phyloP scores from a whole-genome alignment of 2,888 invertebrate species.

The Tachina grossa region DNA sequence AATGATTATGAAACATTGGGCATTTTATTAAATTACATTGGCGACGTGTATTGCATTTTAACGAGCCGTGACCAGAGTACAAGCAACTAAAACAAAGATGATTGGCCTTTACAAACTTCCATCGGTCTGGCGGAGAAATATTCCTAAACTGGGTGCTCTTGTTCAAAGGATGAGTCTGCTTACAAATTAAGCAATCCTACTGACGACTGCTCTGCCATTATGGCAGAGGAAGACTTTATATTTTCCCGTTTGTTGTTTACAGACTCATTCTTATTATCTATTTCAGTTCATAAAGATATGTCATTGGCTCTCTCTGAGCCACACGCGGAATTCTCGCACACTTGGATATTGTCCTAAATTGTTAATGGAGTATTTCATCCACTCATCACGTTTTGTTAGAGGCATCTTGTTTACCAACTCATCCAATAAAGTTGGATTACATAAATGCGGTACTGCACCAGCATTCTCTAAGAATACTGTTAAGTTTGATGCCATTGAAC shows the following conservation, averaged over 20 bases:
- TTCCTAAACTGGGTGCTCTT: too few species aligned
- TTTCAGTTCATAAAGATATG: conserved; percentile 18
- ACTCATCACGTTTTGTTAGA: conserved; percentile 42
- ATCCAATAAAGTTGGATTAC: conserved; percentile 54
- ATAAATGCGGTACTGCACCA: conserved; percentile 44
- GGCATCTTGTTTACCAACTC: conserved; percentile 44
- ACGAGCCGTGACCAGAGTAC: too few species aligned
- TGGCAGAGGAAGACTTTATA: conserved; percentile 28
- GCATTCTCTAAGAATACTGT: conserved; percentile 61
- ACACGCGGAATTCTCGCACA: conserved; percentile 42
- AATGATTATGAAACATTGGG: too few species aligned
- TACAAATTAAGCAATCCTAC: too few species aligned
- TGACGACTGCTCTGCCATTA: background rate
- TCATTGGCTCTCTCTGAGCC: conserved; percentile 38
- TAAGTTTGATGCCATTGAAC: conserved; percentile 50
- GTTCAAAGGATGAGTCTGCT: too few species aligned
- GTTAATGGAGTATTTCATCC: conserved; percentile 26
- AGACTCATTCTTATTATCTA: conserved; percentile 5
- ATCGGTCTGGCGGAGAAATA: too few species aligned
- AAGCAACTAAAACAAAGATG: too few species aligned
- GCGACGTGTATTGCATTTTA: too few species aligned
- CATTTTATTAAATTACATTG: too few species aligned
- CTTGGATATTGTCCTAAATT: conserved; percentile 33
- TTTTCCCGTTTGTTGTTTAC: conserved; percentile 3
- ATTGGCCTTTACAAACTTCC: too few species aligned